Evolutionary conservation across 2,797 vertebrate species (phyloP), one percentile per base, ranked within the genome.

Genomic region (Yasuhikotakia modesta): DNA sequence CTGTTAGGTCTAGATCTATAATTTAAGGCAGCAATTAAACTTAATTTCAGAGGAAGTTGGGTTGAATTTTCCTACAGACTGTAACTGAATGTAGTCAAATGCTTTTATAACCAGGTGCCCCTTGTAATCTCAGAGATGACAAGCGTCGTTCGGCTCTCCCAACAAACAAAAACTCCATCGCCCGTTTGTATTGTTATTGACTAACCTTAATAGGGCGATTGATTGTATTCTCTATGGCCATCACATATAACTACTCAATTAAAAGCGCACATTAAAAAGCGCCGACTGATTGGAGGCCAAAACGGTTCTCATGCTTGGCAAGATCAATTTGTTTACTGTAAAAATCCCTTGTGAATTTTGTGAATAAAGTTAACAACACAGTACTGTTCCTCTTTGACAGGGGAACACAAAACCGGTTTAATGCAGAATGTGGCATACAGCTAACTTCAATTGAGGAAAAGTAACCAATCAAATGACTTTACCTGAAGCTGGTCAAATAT

Each of bases 241-340:
- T 70, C 43, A 69, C 22, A 79, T 72, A n/a, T 82, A 78, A 84
- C 79, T 65, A 74, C 52, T 79, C 75, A 79, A 83, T 86, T 82
- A 82, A 82, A 78, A 63, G 43, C 19, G 66, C 58, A 78, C 76
- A 87, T 86, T 83, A 82, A 82, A 81, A 75, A 70, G 35, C 27
- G 35, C 48, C 13, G 64, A 21, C 70, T 21, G 67, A 84, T 76
- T 82, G 60, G 76, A 83, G 46, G 76, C 57, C 32, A 24, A 50
- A 50, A 60, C 16, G 81, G 79, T 55, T 66, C 19, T 57, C 60
- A 68, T 70, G 76, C 75, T 69, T 30, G 64, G 45, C 66, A 22
- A 68, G 24, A 82, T 75, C 81, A 76, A 55, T 83, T 70, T 45
- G 78, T 78, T 79, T 78, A 73, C 66, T 70, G 52, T 79, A n/a